These are phyloP conservation scores for Polia nebulosa DNA, from an alignment of 2,888 invertebrate genomes.

Conservation along the genomic window DNA sequence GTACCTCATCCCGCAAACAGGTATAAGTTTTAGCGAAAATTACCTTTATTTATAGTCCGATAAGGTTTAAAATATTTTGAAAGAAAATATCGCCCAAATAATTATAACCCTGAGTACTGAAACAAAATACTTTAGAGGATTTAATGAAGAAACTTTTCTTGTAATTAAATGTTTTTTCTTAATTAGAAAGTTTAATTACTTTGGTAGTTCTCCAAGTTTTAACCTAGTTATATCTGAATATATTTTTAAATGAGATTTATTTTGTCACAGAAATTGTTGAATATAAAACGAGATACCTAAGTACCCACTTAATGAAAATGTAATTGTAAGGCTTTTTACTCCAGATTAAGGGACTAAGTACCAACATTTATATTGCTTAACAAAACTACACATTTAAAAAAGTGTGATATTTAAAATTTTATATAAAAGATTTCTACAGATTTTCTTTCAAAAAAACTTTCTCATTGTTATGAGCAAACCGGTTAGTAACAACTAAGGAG, in stretches of 20 bases:
- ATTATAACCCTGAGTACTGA: slow-evolving; percentile 34
- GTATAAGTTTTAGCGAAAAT: not conserved
- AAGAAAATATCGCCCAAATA: slow-evolving; percentile 26
- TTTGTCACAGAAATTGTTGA: not conserved
- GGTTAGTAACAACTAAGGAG: not conserved
- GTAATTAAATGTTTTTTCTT: slow-evolving; percentile 16
- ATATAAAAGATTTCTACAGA: not conserved
- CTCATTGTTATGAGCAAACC: slow-evolving; percentile 10
- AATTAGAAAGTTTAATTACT: slow-evolving; percentile 43
- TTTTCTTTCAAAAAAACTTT: slow-evolving; percentile 2
- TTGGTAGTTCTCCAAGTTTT: slow-evolving; percentile 19
- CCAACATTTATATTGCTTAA: too few relatives aligned
- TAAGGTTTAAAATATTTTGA: slow-evolving; percentile 1
- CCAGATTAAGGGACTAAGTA: not conserved
- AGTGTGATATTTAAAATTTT: not conserved
- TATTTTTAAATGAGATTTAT: not conserved
- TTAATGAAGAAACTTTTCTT: slow-evolving; percentile 54
- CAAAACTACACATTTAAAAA: not conserved
- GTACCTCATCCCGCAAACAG: not conserved
- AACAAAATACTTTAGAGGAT: slow-evolving; percentile 38
- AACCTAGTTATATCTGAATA: slow-evolving; percentile 26
- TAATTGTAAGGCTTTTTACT: not conserved
- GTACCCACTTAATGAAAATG: not conserved
- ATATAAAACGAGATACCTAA: not conserved
- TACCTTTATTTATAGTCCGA: not conserved